A percentile compares a stretch with the other conserved stretches of the same genome.
Conservation (phyloP, 2,113 vertebrate species). For the Atherinomorus stipes region DNA sequence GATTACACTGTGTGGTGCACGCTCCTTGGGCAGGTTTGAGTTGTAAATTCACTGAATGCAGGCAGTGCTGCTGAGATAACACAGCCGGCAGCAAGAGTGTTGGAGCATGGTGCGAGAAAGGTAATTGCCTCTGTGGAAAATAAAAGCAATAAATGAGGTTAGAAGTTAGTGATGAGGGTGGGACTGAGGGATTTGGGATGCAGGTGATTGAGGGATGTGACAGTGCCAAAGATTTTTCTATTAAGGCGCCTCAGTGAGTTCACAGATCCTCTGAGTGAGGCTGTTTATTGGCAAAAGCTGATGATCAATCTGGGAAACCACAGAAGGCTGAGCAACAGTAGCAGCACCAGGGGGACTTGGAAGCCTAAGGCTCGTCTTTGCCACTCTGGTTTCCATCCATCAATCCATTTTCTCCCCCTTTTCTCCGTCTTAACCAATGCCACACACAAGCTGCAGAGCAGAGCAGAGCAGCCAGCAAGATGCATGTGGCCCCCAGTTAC, state of each 20-base stretch:
- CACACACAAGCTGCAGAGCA: constrained; percentile 29
- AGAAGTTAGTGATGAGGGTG: constrained; percentile 68
- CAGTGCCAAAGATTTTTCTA: constrained; percentile 63
- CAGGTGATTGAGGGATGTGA: constrained; percentile 61
- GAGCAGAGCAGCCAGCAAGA: constrained; percentile 32
- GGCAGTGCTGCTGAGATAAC: constrained; percentile 44
- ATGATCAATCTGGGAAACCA: constrained; percentile 44
- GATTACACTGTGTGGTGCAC: constrained; percentile 40
- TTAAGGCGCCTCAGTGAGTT: constrained; percentile 42
- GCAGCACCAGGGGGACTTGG: constrained; percentile 22
- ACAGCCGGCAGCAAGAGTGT: constrained; percentile 44
- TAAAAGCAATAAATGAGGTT: constrained; percentile 72
- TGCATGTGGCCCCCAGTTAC: constrained; percentile 56
- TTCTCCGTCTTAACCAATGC: not conserved
- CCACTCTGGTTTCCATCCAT: not conserved
- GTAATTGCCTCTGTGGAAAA: constrained; percentile 60
- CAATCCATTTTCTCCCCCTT: not conserved
- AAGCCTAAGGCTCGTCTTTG: constrained; percentile 12
- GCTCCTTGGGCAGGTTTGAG: constrained; percentile 52
- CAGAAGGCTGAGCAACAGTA: constrained; percentile 30
- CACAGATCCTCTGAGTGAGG: constrained; percentile 35
- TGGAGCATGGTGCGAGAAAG: constrained; percentile 38
- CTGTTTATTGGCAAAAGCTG: constrained; percentile 43
- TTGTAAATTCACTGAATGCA: constrained; percentile 54
- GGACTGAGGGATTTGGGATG: constrained; percentile 64